Conservation (phyloP, 2,797 vertebrate species). For the Pantherophis alleghaniensis region DNA sequence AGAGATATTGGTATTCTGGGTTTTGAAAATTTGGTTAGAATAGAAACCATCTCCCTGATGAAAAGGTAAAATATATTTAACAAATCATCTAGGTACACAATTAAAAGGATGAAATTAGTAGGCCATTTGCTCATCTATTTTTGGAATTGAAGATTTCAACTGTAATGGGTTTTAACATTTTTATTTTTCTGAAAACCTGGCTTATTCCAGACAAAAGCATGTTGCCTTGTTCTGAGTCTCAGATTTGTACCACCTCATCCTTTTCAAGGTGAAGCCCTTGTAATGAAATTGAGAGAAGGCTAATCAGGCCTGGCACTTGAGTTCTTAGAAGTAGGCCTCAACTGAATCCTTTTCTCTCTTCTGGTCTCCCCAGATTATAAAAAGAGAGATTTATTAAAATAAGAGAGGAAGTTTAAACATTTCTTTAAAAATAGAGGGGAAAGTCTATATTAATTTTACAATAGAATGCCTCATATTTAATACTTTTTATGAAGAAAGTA, state of each 20-base stretch:
- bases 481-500: background rate
- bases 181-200: background rate
- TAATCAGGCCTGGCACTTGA: slow-evolving; percentile 43
- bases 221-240: background rate
- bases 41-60: background rate
- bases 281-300: background rate
- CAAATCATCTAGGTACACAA: background rate
- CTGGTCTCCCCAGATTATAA: background rate
- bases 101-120: background rate
- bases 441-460: accelerated
- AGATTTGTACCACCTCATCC: background rate
- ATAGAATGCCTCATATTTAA: accelerated
- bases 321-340: slow-evolving; percentile 54
- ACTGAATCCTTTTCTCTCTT: background rate
- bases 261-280: background rate
- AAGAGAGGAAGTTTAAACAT: background rate
- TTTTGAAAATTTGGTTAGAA: background rate
- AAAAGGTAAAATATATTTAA: background rate
- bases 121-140: background rate
- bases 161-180: background rate
- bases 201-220: background rate
- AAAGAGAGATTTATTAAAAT: background rate
- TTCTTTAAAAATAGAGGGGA: accelerated
- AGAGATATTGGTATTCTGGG: background rate
- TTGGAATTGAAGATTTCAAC: background rate